phyloP scores from a whole-genome alignment of 2,797 vertebrate genomes.

The Megaceryle alcyon region DNA sequence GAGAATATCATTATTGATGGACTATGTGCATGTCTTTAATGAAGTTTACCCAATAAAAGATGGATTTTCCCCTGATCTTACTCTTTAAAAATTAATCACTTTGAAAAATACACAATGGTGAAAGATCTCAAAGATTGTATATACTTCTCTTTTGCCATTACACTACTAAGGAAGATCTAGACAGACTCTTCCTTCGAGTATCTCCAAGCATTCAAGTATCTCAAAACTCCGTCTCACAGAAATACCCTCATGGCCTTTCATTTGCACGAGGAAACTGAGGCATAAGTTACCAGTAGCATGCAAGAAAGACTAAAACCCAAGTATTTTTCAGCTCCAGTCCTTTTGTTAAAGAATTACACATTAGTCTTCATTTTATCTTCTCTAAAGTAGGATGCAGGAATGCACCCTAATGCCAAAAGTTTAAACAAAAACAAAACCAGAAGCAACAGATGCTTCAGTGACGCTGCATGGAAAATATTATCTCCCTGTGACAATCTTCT shows the following conservation, averaged over 20 bases:
- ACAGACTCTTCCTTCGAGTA: neutral
- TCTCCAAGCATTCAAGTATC: neutral
- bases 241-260: neutral
- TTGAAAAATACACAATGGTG: neutral
- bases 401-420: neutral
- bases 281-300: neutral
- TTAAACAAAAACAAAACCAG: neutral
- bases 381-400: neutral
- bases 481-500: neutral
- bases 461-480: neutral
- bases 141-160: neutral
- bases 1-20: constrained; percentile 67
- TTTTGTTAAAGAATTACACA: neutral
- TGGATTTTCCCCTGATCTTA: neutral
- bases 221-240: neutral
- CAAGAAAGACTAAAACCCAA: neutral
- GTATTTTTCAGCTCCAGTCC: neutral
- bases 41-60: constrained; percentile 53
- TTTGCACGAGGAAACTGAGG: neutral
- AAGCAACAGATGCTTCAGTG: neutral
- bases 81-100: constrained; percentile 24
- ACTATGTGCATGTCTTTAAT: constrained; percentile 36
- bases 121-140: neutral
- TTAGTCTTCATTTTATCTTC: neutral
- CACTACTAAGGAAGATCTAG: neutral